Evolutionary conservation across 2,797 vertebrate species (phyloP), one percentile per base, ranked within the genome.

Genomic region (Apogon talboti): DNA sequence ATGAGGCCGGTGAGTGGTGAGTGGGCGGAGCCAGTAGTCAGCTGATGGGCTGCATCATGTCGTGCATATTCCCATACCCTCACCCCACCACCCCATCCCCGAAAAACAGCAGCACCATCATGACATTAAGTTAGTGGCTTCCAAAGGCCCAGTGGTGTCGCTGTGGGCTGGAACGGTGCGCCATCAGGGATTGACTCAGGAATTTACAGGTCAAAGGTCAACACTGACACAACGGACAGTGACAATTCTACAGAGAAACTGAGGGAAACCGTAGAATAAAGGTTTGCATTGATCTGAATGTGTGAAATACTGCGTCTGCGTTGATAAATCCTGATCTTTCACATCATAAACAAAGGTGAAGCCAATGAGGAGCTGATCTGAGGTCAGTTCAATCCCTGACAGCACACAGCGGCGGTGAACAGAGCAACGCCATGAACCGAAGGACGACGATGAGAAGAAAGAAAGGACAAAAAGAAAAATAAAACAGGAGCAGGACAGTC

Each of bases 121-220:
- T 42, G 28, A 45, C 66, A 35, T 14, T 35, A 19, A 64, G 44
- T 44, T 6, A 19, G 45, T 40, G 40, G 37, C 47, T 30, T 37
- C 67, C 48, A 44, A 30, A 61, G 61, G 51, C 47, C 54, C 33
- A 38, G 52, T 55, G 50, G 64, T 53, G 51, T 69, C 49, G 67
- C 72, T 75, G 66, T 53, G 60, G 72, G 49, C 13, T 21, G 24
- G 46, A 47, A 54, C 48, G 48, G 50, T 74, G 77, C 44, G 76
- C 78, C 74, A 69, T 89, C 85, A 91, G 86, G 84, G 85, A 89
- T 81, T 67, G 72, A 56, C 58, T 63, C 41, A 60, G n/a, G 54
- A 24, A 47, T 60, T 16, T 35, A 14, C 9, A 41, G 24, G 15
- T 60, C 21, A 37, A 57, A 53, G 47, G 47, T 54, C 47, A 53